These are phyloP conservation scores for Caenorhabditis auriculariae DNA, from an alignment of 2,888 invertebrate species.

Conservation along the genomic window DNA sequence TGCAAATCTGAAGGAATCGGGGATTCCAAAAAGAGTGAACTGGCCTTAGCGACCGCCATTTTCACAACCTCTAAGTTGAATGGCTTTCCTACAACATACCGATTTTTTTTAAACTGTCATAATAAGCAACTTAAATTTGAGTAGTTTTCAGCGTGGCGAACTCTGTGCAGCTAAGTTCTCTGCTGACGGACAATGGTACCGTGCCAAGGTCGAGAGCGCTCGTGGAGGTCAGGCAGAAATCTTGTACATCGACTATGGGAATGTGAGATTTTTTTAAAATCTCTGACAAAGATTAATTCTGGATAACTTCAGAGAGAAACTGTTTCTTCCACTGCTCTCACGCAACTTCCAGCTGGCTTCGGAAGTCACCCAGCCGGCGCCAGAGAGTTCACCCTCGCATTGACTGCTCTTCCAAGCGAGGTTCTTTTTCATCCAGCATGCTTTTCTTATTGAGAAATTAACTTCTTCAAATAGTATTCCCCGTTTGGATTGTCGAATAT, in stretches of 20 bases:
- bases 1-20: too few species aligned
- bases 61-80: too few species aligned
- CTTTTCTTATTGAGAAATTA: constrained; percentile 22
- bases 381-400: constrained; percentile 81
- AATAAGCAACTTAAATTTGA: not conserved
- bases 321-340: constrained; percentile 76
- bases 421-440: too few species aligned
- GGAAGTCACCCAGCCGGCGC: constrained; percentile 74
- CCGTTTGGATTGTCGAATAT: constrained; percentile 15
- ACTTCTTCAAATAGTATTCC: constrained; percentile 25
- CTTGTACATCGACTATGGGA: constrained; percentile 93
- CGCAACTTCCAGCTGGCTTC: constrained; percentile 80
- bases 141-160: constrained; percentile 72
- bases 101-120: too few species aligned
- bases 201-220: constrained; percentile 83
- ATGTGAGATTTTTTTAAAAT: constrained; percentile 67
- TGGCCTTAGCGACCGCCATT: too few species aligned
- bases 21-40: too few species aligned
- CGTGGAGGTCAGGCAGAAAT: constrained; percentile 76
- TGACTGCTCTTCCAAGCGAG: constrained; percentile 81
- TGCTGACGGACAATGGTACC: constrained; percentile 90
- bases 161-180: constrained; percentile 87
- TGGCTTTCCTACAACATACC: too few species aligned
- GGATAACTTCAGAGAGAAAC: constrained; percentile 72
- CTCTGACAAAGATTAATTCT: not conserved